A percentile compares a stretch with the other conserved stretches of the same genome.
phyloP scores from a whole-genome alignment of 2,797 vertebrate species.

The Eupleurogrammus muticus region DNA sequence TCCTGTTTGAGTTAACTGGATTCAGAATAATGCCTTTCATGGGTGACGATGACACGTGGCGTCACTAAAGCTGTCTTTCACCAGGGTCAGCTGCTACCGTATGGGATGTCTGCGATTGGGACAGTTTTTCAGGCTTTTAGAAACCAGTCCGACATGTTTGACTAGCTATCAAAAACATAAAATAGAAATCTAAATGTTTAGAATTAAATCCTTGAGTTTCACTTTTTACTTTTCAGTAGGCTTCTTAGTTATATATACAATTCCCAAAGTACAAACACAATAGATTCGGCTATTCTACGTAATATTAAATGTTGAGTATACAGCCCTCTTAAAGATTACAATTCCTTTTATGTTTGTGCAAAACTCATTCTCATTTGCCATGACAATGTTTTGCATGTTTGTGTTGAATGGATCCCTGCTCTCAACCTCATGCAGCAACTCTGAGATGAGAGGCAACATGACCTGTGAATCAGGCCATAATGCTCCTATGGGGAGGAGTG shows the following conservation, averaged over 20 bases:
- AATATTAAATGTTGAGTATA: no score
- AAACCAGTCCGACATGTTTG: not conserved
- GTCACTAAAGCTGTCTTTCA: conserved; percentile 18
- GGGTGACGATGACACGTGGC: conserved; percentile 1
- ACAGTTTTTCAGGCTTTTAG: not conserved
- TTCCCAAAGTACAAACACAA: no score
- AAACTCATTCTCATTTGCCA: not conserved
- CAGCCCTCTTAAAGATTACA: not conserved
- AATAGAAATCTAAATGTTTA: not conserved
- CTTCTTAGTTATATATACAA: not conserved
- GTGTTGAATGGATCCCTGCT: no score
- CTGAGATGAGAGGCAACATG: not conserved
- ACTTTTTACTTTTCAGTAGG: not conserved
- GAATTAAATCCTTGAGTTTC: not conserved
- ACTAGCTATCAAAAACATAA: not conserved
- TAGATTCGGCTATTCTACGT: no score
- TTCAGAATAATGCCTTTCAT: conserved; percentile 1
- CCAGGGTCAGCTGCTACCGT: conserved; percentile 28
- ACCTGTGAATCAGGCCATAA: no score
- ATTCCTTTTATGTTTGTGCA: not conserved
- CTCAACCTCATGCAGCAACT: not conserved
- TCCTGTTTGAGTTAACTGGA: conserved; percentile 38
- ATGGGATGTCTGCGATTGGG: not conserved
- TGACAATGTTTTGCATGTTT: no score
- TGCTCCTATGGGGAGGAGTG: not conserved